Evolutionary conservation across 1,140 invertebrate genomes (phyloP).

Genomic region (Matsumurasca onukii): DNA sequence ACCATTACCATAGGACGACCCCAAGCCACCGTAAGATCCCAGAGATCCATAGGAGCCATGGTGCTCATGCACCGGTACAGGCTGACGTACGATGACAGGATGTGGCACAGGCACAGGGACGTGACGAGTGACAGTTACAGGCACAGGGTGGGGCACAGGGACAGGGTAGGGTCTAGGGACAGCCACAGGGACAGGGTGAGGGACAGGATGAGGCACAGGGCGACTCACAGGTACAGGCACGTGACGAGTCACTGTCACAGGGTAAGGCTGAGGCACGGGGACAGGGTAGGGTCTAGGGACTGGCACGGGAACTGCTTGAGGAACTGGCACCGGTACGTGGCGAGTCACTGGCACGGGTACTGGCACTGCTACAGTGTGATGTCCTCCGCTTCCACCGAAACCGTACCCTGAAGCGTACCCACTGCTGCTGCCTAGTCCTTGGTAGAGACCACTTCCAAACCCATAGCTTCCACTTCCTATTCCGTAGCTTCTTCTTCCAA

Average conservation of each 20-base stretch:
- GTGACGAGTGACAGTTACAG: slow-evolving; percentile 35
- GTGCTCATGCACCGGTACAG: slow-evolving; percentile 51
- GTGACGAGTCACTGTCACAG: slow-evolving; percentile 30
- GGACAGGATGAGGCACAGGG: slow-evolving; percentile 33
- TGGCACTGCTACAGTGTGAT: slow-evolving; percentile 28
- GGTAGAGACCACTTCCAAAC: not conserved
- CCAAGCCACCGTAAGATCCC: slow-evolving; percentile 1
- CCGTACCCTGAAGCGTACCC: slow-evolving; percentile 38
- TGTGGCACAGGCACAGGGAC: slow-evolving; percentile 31
- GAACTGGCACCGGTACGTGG: slow-evolving; percentile 34
- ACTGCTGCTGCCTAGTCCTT: slow-evolving; percentile 3
- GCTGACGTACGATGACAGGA: slow-evolving; percentile 59
- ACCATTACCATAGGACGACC: not conserved
- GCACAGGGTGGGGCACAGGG: slow-evolving; percentile 35
- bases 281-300: slow-evolving; percentile 38
- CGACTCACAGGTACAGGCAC: slow-evolving; percentile 34
- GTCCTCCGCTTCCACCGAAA: slow-evolving; percentile 32
- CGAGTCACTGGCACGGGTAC: slow-evolving; percentile 35
- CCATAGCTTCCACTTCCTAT: not conserved
- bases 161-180: slow-evolving; percentile 31
- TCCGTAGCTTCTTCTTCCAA: slow-evolving; percentile 5
- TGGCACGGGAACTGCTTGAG: slow-evolving; percentile 35
- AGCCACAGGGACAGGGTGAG: slow-evolving; percentile 37
- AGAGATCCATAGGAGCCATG: slow-evolving; percentile 2
- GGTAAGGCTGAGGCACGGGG: slow-evolving; percentile 39